A percentile compares a stretch with the other conserved stretches of the same genome.
phyloP scores from a whole-genome alignment of 2,888 invertebrate species.

The Volucella inflata region DNA sequence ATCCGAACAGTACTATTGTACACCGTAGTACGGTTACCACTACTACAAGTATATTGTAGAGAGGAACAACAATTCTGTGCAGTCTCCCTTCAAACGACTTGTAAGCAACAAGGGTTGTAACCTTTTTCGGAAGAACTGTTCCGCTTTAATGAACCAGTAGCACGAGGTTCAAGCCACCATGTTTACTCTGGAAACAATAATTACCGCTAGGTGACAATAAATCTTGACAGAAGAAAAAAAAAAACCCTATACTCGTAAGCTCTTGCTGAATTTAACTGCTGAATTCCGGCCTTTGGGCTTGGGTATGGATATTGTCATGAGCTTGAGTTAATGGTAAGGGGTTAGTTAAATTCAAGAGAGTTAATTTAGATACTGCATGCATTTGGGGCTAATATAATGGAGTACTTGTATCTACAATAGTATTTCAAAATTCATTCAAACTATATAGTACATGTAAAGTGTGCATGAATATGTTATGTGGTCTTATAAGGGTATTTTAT shows the following conservation, averaged over 20 bases:
- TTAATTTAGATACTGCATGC: constrained; percentile 50
- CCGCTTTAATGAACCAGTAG: constrained; percentile 60
- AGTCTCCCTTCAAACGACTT: too few species aligned
- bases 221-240: constrained; percentile 43
- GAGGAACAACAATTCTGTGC: too few species aligned
- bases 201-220: constrained; percentile 64
- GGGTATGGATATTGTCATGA: too few species aligned
- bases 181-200: constrained; percentile 54
- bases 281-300: constrained; percentile 15
- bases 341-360: constrained; percentile 34
- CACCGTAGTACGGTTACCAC: too few species aligned
- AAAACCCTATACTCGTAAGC: not conserved
- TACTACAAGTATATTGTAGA: too few species aligned
- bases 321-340: not conserved
- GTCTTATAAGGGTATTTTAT: constrained; percentile 27
- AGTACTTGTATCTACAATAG: constrained; percentile 10
- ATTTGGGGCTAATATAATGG: constrained; percentile 17
- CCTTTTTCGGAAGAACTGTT: constrained; percentile 37
- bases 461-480: constrained; percentile 57
- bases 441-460: constrained; percentile 30
- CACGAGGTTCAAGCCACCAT: constrained; percentile 49
- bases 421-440: constrained; percentile 34
- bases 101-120: constrained; percentile 5
- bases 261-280: constrained; percentile 4
- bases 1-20: too few species aligned